Evolutionary conservation across 2,113 vertebrate genomes (phyloP), one percentile per base, ranked within the genome.

Genomic region (Circaetus gallicus): DNA sequence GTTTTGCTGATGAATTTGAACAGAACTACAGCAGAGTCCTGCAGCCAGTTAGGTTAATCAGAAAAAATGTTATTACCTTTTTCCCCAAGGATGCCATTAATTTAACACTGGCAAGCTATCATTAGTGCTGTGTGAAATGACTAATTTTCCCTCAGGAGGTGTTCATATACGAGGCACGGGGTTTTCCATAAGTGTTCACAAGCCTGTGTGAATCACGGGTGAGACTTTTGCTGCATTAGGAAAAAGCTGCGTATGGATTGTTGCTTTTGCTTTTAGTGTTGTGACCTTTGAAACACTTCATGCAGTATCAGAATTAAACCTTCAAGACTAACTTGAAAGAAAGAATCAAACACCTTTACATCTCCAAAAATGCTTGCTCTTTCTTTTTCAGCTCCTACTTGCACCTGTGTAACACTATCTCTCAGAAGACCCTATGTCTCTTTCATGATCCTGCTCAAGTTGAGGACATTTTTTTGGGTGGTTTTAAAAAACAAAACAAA

Each of bases 41-140:
- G 92, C 93, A 98, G 95, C 96, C 88, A 90, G 92, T 94, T 96
- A 93, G 92, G 89, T 94, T 97, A 97, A 97, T 95, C 96, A 86
- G 93, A 95, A 97, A 97, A 98, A 97, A 97, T 97, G 95, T 96
- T 97, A 97, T 96, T 97, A 95, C 95, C 52, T 97, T 93, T 92
- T 70, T 89, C 94, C 96, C 97, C 74, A 86, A 95, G 95, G 97
- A 96, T 94, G 66, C 65, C 86, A 97, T 97, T 97, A 92, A 96
- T 97, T 96, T 93, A 93, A 84, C 71, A 42, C 49, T 71, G 81
- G 86, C 86, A 97, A 96, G 83, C 81, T 80, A 90, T 93, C 96
- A 94, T 97, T 98, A 95, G 82, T 77, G 83, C 86, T 63, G 52
- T 85, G 76, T 93, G 96, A 96, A 96, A 94, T 96, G 87, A 97